Evolutionary conservation across 1,140 invertebrate genomes (phyloP), one percentile per base, ranked within the genome.

Genomic region (Hypothenemus hampei): DNA sequence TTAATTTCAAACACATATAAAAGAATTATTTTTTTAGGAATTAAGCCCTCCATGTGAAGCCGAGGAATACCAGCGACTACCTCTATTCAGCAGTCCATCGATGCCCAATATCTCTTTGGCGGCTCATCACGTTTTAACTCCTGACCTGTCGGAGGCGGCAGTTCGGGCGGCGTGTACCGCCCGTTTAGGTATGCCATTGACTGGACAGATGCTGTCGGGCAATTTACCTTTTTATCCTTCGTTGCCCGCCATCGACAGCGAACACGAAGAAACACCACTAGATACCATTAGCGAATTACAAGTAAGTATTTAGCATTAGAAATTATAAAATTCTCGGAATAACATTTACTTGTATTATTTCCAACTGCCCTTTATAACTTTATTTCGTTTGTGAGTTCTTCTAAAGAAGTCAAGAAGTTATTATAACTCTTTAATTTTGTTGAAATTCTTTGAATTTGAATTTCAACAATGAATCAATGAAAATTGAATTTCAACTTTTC

Each of bases 71-170:
- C 67, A 70, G 52, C 58, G 67, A 21, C 66, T 72, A 71, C 85
- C 84, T 22, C 75, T 97, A 10, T 97, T 96, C 74, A 93, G 90
- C 63, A 93, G 90, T 63, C 93, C 93, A 26, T 96, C 93, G 62
- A 84, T 97, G 84, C 93, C 94, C 55, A 97, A 97, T 75, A 97
- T 97, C 65, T 94, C 92, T 29, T 75, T 97, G 54, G 93, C 69
- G 56, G 71, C 62, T 48, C 73, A 65, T 63, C 73, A 64, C 60
- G 64, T 62, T 51, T 65, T 58, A 60, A 61, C 51, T 36, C 67
- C 63, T 4, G 77, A 64, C 69, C 74, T 86, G 13, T 85, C 86
- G n/a, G 88, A 91, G 67, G 86, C 86, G 16, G 86, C 89, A 65
- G 77, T 88, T 1, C 75, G 87, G 50, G 85, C 86, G 0, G 83